Percentiles rank a stretch among this genome's conserved stretches.
Conservation (phyloP, 1,140 invertebrate genomes). For the Trachelipus rathkii region DNA sequence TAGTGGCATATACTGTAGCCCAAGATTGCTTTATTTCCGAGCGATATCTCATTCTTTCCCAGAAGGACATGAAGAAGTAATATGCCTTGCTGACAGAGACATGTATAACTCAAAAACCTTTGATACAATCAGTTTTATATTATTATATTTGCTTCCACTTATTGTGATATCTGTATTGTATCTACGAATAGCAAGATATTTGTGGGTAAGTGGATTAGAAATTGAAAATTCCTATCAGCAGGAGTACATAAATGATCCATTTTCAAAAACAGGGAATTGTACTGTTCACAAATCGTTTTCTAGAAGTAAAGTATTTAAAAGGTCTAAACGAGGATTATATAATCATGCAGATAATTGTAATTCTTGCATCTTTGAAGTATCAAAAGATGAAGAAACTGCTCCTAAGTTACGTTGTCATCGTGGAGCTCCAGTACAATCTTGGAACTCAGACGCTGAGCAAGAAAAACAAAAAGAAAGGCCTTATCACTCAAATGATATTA, state of each 20-base stretch:
- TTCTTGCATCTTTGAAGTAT: background rate
- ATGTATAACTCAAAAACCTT: slow-evolving; percentile 70
- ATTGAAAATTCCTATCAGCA: slow-evolving; percentile 25
- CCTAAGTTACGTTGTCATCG: background rate
- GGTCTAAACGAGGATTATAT: too few relatives aligned
- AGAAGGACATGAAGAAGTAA: slow-evolving; percentile 57
- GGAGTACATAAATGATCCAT: slow-evolving; percentile 4
- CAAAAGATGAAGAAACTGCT: background rate
- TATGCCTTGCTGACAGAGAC: slow-evolving; percentile 66
- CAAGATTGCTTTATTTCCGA: slow-evolving; percentile 58
- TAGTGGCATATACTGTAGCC: slow-evolving; percentile 68
- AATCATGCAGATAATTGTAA: background rate
- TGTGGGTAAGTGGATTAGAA: slow-evolving; percentile 55
- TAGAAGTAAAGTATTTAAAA: too few relatives aligned
- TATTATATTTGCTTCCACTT: slow-evolving; percentile 69
- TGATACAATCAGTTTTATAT: slow-evolving; percentile 69
- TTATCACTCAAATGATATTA: slow-evolving; percentile 37
- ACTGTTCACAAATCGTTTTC: background rate
- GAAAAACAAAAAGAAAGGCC: slow-evolving; percentile 21
- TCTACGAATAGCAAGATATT: slow-evolving; percentile 65
- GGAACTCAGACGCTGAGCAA: background rate
- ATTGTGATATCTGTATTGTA: slow-evolving; percentile 68
- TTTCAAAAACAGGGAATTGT: background rate
- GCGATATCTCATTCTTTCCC: slow-evolving; percentile 34
- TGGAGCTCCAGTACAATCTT: background rate